A percentile compares a stretch with the other conserved stretches of the same genome.
Evolutionary conservation across 30 jellyfish, hydroid and myxozoan species (phyloP).

Genomic region (Thelohanellus kitauei): DNA sequence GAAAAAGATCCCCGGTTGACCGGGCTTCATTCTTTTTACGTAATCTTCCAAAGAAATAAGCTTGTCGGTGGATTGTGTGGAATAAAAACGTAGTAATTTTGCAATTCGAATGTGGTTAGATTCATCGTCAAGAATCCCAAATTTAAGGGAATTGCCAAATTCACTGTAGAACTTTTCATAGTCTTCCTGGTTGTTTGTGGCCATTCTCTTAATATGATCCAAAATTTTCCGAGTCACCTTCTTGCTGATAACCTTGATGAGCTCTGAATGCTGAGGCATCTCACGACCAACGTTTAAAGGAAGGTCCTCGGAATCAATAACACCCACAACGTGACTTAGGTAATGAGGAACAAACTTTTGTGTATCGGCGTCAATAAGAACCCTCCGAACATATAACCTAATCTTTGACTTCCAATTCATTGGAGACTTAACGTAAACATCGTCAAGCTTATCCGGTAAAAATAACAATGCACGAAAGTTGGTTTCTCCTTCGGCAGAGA

Average conservation of each 20-base stretch:
- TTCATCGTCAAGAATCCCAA: constrained; percentile 82
- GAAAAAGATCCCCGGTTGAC: constrained; percentile 64
- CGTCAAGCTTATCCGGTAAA: constrained; percentile 26
- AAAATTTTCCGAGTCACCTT: constrained; percentile 60
- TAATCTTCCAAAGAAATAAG: constrained; percentile 68
- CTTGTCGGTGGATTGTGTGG: constrained; percentile 38
- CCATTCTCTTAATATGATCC: constrained; percentile 70
- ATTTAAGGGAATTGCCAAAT: constrained; percentile 22
- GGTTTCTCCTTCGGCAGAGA: constrained; percentile 94
- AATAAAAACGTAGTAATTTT: constrained; percentile 32
- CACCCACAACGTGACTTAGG: constrained; percentile 44
- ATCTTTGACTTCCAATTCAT: constrained; percentile 42
- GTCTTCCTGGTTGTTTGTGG: neutral
- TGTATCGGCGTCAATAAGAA: constrained; percentile 48
- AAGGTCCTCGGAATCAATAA: constrained; percentile 87
- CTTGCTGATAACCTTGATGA: constrained; percentile 59
- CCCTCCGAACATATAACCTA: constrained; percentile 69
- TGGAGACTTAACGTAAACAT: constrained; percentile 22
- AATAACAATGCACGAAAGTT: constrained; percentile 60
- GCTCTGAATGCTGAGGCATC: constrained; percentile 65
- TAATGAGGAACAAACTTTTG: constrained; percentile 84
- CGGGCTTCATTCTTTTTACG: constrained; percentile 66
- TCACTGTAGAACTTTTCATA: neutral
- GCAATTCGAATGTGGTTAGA: constrained; percentile 82
- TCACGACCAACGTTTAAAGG: constrained; percentile 98